phyloP scores from a whole-genome alignment of 2,797 vertebrate genomes.

The Gallirallus australis region DNA sequence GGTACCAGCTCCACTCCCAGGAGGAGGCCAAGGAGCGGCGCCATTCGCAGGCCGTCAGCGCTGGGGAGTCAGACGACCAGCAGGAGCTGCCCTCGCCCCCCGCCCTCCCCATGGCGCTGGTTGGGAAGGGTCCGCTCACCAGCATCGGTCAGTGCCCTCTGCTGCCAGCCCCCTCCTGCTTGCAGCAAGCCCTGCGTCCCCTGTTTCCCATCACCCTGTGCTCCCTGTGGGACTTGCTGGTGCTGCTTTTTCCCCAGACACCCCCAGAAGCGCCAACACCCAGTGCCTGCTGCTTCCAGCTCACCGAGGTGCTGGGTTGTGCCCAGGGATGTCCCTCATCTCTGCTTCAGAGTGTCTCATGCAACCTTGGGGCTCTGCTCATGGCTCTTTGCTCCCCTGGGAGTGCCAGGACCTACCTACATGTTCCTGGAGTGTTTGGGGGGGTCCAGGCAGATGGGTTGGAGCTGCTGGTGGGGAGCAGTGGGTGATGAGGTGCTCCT shows the following conservation, averaged over 20 bases:
- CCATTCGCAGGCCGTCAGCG: conserved; percentile 87
- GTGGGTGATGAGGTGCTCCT: not conserved
- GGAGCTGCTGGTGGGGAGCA: not conserved
- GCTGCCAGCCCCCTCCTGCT: not conserved
- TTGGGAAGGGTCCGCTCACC: conserved; percentile 85
- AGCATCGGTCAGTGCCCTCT: conserved; percentile 83
- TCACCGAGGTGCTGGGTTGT: not conserved
- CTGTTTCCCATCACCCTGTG: rapidly evolving
- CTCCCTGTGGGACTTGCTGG: not conserved
- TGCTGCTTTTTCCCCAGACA: not conserved
- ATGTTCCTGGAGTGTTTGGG: not conserved
- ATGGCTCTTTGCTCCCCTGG: not conserved
- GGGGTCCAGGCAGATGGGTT: not conserved
- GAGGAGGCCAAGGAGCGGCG: conserved; percentile 92
- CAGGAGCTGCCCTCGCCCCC: conserved; percentile 88
- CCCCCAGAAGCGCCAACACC: not conserved
- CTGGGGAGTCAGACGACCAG: conserved; percentile 85
- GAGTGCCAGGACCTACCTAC: not conserved
- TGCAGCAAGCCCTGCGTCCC: not conserved
- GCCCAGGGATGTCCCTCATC: not conserved
- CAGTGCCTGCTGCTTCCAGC: not conserved
- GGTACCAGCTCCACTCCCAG: conserved; percentile 88
- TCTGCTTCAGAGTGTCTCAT: not conserved
- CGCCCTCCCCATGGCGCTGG: conserved; percentile 83
- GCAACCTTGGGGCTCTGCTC: not conserved